Percentiles rank a stretch among this genome's conserved stretches.
Evolutionary conservation across 1,140 invertebrate species (phyloP).

Genomic region (Drosophila azteca): DNA sequence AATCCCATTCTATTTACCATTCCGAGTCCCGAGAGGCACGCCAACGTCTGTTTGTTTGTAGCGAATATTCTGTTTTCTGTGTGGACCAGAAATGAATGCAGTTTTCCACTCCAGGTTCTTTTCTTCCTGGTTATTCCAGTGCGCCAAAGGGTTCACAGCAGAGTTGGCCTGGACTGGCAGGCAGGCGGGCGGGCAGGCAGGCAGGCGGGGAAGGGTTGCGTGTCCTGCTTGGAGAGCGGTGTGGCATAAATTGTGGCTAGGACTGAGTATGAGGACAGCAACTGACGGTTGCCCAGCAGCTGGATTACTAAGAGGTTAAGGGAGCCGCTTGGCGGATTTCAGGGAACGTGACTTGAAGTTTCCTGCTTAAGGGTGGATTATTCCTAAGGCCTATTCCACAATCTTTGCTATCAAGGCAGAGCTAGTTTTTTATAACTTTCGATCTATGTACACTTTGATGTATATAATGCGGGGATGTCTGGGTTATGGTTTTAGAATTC

Average conservation of each 20-base stretch:
- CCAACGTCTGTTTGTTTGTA: conserved; percentile 57
- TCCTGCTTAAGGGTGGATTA: conserved; percentile 27
- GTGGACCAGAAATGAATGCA: conserved; percentile 68
- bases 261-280: conserved; percentile 6
- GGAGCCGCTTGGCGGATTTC: not conserved
- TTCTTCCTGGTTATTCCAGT: conserved; percentile 53
- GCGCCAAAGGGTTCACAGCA: conserved; percentile 50
- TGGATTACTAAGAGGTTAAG: conserved; percentile 8
- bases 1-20: conserved; percentile 37
- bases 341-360: conserved; percentile 14
- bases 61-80: conserved; percentile 45
- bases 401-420: conserved; percentile 34
- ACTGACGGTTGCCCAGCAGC: conserved; percentile 17
- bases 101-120: conserved; percentile 43
- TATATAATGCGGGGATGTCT: no score
- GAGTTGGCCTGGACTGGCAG: not conserved
- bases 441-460: no score
- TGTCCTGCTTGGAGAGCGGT: conserved; percentile 41
- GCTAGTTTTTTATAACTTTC: not conserved
- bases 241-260: conserved; percentile 53
- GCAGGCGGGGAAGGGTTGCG: conserved; percentile 35
- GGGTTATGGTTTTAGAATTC: conserved; percentile 14
- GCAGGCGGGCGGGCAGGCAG: not conserved
- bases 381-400: conserved; percentile 13
- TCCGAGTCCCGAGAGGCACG: conserved; percentile 65